Base-by-base conservation (phyloP, 2,888 invertebrate species). In the Tenthredo livida region DNA sequence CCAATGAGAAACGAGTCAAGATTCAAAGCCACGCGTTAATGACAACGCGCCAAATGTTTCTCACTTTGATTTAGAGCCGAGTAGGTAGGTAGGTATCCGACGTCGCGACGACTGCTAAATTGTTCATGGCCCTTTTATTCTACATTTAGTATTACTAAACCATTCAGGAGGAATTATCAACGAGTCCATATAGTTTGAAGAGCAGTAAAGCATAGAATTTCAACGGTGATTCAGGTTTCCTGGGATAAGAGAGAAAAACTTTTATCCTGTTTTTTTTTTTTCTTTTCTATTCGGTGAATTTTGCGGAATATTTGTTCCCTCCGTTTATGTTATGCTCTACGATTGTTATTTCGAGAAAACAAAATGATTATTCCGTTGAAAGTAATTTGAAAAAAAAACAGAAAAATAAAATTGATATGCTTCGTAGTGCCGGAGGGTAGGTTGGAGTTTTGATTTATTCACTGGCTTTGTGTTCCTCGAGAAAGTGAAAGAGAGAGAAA, bases 41-140 rank as follows among this genome's bases (percentile, higher is more conserved):
- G 80, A 80, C 78, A 78, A 78, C 78, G 58, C 58, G 78, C 58
- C 78, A 58, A 77, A 73, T 43, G 40, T 40, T 29, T 17, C 50
- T 54, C 50, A 25, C 12, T 77, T 77, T 77, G 77, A 77, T 77
- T 77, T 54, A 77, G 25, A 40, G 1, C 25, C 54, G 21, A 17
- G 40, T 40, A 25, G 17, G 7, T n/a, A 43, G 9, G 40, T 40
- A 25, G 17, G 7, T n/a, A 43, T 37, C 70, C 17, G 33, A 37
- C 70, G 70, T 70, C 70, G 72, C 33, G 70, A 12, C 10, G 43
- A 40, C 67, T 67, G 12, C 73, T 43, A 43, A 73, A 73, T 43
- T 43, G 73, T 73, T 73, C 73, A 29, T 40, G 73, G 67, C 33
- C 10, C 40, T 73, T 40, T 73, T 43, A 73, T 43, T 73, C 73